These are phyloP conservation scores for Tenthredo notha DNA, from an alignment of 2,888 invertebrate genomes.

Conservation along the genomic window DNA sequence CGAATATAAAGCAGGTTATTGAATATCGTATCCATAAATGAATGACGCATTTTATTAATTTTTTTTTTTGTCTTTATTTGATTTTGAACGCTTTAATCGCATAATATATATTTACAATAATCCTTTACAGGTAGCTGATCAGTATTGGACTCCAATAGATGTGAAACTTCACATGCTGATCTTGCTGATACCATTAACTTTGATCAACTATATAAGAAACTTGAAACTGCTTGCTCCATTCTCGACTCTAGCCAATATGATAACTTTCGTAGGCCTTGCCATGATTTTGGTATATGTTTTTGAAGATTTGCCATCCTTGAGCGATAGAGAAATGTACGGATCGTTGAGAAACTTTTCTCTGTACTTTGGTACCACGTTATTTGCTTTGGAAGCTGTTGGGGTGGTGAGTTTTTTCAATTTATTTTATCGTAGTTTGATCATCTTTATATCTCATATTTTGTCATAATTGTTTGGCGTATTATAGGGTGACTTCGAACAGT, in stretches of 20 bases:
- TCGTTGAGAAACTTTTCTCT: constrained; percentile 83
- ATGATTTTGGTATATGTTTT: constrained; percentile 88
- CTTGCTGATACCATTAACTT: constrained; percentile 85
- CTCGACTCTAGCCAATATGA: constrained; percentile 89
- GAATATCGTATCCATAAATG: background rate
- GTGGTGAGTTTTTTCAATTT: constrained; percentile 81
- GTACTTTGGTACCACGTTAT: constrained; percentile 94
- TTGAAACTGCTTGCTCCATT: constrained; percentile 91
- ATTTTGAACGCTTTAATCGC: background rate
- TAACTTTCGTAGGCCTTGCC: constrained; percentile 88
- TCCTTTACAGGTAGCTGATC: constrained; percentile 79
- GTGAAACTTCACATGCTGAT: constrained; percentile 86
- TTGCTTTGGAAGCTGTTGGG: constrained; percentile 92
- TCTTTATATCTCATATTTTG: background rate
- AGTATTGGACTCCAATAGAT: constrained; percentile 77
- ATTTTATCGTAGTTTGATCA: background rate
- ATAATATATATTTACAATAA: background rate
- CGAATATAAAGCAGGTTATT: constrained; percentile 83
- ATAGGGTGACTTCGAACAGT: constrained; percentile 48
- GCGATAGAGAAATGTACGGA: constrained; percentile 79
- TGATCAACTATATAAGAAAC: constrained; percentile 87
- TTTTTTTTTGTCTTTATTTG: constrained; percentile 45
- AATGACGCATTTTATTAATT: constrained; percentile 34
- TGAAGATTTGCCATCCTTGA: constrained; percentile 81
- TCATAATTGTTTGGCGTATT: constrained; percentile 7